phyloP scores from a whole-genome alignment of 2,797 vertebrate genomes.

The Naso thynnoides region DNA sequence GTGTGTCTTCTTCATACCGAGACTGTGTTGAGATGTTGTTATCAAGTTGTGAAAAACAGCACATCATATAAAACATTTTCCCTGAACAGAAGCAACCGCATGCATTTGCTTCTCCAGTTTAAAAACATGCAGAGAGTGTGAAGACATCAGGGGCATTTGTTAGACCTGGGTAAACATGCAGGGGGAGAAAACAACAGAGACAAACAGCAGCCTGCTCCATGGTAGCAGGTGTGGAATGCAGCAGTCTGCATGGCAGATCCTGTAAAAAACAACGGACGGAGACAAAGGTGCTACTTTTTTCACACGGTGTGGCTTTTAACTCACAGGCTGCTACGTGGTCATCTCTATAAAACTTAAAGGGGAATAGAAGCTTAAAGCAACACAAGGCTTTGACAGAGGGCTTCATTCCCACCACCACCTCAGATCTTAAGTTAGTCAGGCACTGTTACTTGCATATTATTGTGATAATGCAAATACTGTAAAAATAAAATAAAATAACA shows the following conservation, averaged over 20 bases:
- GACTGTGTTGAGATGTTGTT: conserved; percentile 19
- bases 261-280: conserved; percentile 49
- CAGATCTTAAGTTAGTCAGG: neutral
- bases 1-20: conserved; percentile 15
- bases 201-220: conserved; percentile 70
- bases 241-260: conserved; percentile 48
- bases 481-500: too few relatives aligned
- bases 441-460: neutral
- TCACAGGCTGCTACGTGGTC: conserved; percentile 33
- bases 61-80: conserved; percentile 49
- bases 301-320: conserved; percentile 49
- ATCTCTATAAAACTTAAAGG: conserved; percentile 51
- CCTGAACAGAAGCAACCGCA: conserved; percentile 41
- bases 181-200: conserved; percentile 54
- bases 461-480: too few relatives aligned
- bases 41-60: conserved; percentile 57
- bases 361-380: conserved; percentile 29
- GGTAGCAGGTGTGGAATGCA: conserved; percentile 81
- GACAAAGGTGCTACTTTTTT: conserved; percentile 54
- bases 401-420: neutral
- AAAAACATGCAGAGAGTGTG: conserved; percentile 52
- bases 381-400: conserved; percentile 8
- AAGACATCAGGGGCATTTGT: conserved; percentile 40
- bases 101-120: conserved; percentile 49
- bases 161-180: conserved; percentile 75